phyloP scores from a whole-genome alignment of 2,113 vertebrate genomes.

The Microcebus ravelobensis region DNA sequence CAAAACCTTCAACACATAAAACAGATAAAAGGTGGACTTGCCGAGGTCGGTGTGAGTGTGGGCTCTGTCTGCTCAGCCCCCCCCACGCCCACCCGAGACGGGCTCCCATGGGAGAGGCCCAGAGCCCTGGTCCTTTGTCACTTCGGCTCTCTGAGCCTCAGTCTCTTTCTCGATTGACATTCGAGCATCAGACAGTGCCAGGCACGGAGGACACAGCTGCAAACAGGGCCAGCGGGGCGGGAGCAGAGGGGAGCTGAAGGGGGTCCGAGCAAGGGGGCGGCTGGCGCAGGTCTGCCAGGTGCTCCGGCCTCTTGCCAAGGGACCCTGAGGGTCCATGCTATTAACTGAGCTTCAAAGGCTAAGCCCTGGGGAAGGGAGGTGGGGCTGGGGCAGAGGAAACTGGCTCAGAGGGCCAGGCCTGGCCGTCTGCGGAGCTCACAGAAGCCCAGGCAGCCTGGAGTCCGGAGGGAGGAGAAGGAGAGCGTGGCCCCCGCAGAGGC shows the following conservation, averaged over 20 bases:
- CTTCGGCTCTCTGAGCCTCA: no score
- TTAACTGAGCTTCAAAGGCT: not conserved
- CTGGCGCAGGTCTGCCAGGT: rapidly evolving
- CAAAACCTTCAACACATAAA: not conserved
- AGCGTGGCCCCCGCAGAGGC: rapidly evolving
- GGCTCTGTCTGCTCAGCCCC: not conserved
- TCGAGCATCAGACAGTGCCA: not conserved
- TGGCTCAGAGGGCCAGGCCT: not conserved
- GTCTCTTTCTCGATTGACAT: not conserved
- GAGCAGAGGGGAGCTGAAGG: no score
- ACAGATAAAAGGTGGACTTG: not conserved
- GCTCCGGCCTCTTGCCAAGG: not conserved
- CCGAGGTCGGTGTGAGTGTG: not conserved
- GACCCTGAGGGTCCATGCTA: not conserved
- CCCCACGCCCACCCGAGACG: not conserved
- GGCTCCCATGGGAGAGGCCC: not conserved
- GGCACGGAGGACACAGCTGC: not conserved
- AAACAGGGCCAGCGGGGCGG: not conserved
- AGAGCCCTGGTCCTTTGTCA: not conserved
- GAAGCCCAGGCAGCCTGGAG: not conserved
- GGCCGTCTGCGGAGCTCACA: not conserved
- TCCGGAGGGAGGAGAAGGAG: not conserved
- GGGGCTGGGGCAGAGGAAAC: not conserved
- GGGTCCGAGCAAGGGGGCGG: not conserved
- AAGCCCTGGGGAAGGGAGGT: not conserved